Evolutionary conservation across 2,797 vertebrate genomes (phyloP), one percentile per base, ranked within the genome.

Genomic region (Emys orbicularis): DNA sequence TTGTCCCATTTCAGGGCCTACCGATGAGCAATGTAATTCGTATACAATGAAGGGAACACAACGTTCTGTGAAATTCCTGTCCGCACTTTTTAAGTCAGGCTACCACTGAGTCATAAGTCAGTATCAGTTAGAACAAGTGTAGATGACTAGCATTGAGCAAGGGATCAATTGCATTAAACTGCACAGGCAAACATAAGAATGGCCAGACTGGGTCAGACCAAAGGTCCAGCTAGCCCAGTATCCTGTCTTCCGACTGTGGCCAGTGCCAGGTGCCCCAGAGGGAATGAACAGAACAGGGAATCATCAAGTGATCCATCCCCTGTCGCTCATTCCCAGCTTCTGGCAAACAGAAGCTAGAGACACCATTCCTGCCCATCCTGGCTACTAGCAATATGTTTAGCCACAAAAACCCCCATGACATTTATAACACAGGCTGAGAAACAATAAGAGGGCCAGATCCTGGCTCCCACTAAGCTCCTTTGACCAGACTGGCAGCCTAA

Each of bases 1-100:
- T 29, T 65, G 83, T 94, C 79, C 61, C 80, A 94, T 90, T 89
- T 95, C 91, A 91, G 83, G 92, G 44, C 47, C 90, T 87, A 65
- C 53, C 61, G 84, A 96, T 90, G 50, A 90, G 53, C n/a, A 68
- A 27, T 19, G 21, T 31, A 81, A 89, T 41, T 86, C 29, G 13
- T 81, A 83, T 61, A 72, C 41, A 79, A 21, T 16, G 29, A 96
- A 92, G 21, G 80, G 65, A 87, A 84, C 44, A 50, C 68, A 79
- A 87, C 83, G 90, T 41, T 94, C 86, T 86, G 31, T 10, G 41
- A 80, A 90, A 49, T 79, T 84, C 65, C 65, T 50, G 77, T 72
- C 86, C 81, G 94, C 88, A 72, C 57, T 53, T 89, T 95, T 90
- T 65, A 95, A 90, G 12, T 79, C 47, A 84, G 37, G 59, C 57